phyloP scores from a whole-genome alignment of 2,797 vertebrate species.

The Propithecus perrieri region DNA sequence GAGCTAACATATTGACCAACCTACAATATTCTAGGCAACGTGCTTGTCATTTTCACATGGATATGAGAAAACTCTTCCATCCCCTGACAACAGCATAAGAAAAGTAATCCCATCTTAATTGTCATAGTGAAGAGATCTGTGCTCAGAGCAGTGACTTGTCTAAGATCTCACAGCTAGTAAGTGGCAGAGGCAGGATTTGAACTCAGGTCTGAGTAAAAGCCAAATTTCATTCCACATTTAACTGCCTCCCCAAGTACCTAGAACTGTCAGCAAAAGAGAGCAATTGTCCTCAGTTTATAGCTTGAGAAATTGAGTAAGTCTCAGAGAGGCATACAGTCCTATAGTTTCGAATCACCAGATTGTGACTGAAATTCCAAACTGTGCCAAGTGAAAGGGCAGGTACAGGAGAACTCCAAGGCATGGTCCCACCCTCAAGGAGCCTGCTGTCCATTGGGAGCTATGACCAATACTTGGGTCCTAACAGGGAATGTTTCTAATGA shows the following conservation, averaged over 20 bases:
- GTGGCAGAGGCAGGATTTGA: neutral
- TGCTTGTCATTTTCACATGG: neutral
- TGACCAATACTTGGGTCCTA: neutral
- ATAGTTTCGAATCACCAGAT: neutral
- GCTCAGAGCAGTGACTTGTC: neutral
- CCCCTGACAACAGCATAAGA: neutral
- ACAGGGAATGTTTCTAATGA: neutral
- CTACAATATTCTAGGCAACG: neutral
- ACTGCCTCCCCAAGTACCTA: neutral
- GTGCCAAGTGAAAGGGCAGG: neutral
- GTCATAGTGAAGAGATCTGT: neutral
- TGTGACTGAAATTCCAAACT: neutral
- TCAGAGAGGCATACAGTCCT: neutral
- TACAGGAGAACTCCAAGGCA: too few relatives aligned
- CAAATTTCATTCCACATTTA: neutral
- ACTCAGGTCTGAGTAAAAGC: neutral
- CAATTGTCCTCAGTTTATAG: neutral
- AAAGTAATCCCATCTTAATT: neutral
- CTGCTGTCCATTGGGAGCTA: neutral
- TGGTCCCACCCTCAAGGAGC: neutral
- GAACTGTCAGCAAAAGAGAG: neutral
- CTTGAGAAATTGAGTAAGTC: conserved; percentile 21
- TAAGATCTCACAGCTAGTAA: neutral
- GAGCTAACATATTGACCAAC: neutral
- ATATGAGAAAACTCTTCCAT: neutral